These are phyloP conservation scores for Glaucidium brasilianum DNA, from an alignment of 2,113 vertebrate genomes.

Conservation along the genomic window DNA sequence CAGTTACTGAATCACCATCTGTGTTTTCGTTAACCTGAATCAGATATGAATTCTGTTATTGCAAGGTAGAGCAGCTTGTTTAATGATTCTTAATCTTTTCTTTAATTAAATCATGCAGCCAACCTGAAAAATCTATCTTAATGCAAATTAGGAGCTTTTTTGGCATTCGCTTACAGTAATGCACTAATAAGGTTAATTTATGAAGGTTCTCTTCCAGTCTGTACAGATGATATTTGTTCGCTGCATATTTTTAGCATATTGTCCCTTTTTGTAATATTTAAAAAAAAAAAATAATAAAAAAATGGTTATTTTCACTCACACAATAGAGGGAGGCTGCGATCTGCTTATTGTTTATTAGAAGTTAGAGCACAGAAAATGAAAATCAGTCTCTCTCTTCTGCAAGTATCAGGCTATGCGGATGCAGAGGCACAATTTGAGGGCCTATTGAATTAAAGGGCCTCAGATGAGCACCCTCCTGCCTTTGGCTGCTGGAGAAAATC, in stretches of 20 bases:
- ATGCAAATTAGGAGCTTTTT: slow-evolving; percentile 99
- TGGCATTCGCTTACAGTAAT: slow-evolving; percentile 99
- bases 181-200: slow-evolving; percentile 99
- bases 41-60: slow-evolving; percentile 99
- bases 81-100: slow-evolving; percentile 99
- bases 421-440: slow-evolving; percentile 42
- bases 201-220: slow-evolving; percentile 99
- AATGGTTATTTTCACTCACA: slow-evolving; percentile 70
- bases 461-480: background rate
- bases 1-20: slow-evolving; percentile 99
- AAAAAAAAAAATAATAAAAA: slow-evolving; percentile 70
- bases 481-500: slow-evolving; percentile 18
- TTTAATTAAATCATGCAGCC: slow-evolving; percentile 99
- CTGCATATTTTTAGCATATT: slow-evolving; percentile 91
- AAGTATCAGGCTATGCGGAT: slow-evolving; percentile 18
- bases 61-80: slow-evolving; percentile 99
- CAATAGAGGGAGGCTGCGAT: slow-evolving; percentile 71
- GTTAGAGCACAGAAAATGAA: slow-evolving; percentile 58
- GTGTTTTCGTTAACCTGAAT: slow-evolving; percentile 99
- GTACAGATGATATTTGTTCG: slow-evolving; percentile 95
- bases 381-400: slow-evolving; percentile 31
- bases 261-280: slow-evolving; percentile 86
- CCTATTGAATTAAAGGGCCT: slow-evolving; percentile 48
- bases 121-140: slow-evolving; percentile 99
- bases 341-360: slow-evolving; percentile 68